These are phyloP conservation scores for Scaeva pyrastri DNA, from an alignment of 2,888 invertebrate species.

Conservation along the genomic window DNA sequence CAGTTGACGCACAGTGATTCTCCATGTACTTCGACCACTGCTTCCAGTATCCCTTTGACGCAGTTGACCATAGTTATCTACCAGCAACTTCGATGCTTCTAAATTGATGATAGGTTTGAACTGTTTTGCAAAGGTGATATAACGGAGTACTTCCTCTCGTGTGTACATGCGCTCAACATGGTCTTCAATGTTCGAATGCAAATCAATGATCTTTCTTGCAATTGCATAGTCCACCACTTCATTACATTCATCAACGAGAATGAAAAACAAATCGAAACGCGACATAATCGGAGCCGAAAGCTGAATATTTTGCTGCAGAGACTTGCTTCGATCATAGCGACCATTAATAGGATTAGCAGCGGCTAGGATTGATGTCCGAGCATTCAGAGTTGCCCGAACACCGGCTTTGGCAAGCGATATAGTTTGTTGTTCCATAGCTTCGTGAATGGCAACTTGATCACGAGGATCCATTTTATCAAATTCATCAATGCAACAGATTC, in stretches of 20 bases:
- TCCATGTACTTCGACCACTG: conserved; percentile 91
- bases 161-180: conserved; percentile 92
- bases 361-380: conserved; percentile 98
- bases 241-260: conserved; percentile 98
- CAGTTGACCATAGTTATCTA: conserved; percentile 94
- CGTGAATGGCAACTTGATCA: conserved; percentile 99
- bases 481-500: conserved; percentile 99
- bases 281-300: conserved; percentile 99
- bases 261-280: conserved; percentile 99
- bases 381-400: conserved; percentile 98
- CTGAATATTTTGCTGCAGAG: conserved; percentile 96
- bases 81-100: conserved; percentile 93
- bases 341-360: conserved; percentile 99
- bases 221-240: conserved; percentile 98
- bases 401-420: conserved; percentile 99
- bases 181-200: conserved; percentile 94
- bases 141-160: conserved; percentile 95
- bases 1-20: conserved; percentile 98
- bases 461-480: conserved; percentile 99
- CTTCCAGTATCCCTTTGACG: conserved; percentile 92
- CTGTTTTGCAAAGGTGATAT: conserved; percentile 97
- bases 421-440: conserved; percentile 99
- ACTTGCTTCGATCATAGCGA: conserved; percentile 96
- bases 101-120: conserved; percentile 95
- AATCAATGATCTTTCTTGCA: conserved; percentile 96